Evolutionary conservation across 1,140 invertebrate species (phyloP).

Genomic region (Bilobella aurantiaca): DNA sequence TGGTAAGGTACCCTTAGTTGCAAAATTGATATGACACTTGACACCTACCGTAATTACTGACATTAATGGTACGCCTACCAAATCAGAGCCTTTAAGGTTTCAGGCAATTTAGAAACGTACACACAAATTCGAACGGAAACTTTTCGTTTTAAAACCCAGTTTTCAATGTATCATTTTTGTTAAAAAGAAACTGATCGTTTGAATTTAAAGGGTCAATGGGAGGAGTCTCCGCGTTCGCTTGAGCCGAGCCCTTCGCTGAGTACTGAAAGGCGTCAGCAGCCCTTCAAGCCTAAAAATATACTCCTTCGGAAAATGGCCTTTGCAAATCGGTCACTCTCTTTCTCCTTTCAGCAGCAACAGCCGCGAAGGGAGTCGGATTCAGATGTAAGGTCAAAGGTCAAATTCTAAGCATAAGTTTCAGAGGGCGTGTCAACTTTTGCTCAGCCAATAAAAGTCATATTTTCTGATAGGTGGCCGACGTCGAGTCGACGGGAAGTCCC

Average conservation of each 20-base stretch:
- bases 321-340: neutral
- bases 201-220: neutral
- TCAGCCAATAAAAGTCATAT: conserved; percentile 56
- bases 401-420: too few species aligned
- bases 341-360: neutral
- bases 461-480: too few species aligned
- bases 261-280: conserved; percentile 42
- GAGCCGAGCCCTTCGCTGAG: conserved; percentile 42
- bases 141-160: too few species aligned
- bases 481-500: conserved; percentile 57
- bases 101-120: too few species aligned
- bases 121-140: too few species aligned
- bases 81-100: too few species aligned
- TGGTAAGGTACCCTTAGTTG: too few species aligned
- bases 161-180: too few species aligned
- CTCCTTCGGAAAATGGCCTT: conserved; percentile 1
- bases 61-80: too few species aligned
- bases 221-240: neutral
- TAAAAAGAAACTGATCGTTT: too few species aligned
- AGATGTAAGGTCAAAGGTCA: neutral
- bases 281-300: conserved; percentile 2
- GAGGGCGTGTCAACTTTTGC: neutral
- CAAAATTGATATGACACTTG: too few species aligned
- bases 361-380: neutral
- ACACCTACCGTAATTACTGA: too few species aligned